These are phyloP conservation scores for Halocynthia roretzi DNA, from an alignment of 23 tunicate species.

Conservation along the genomic window DNA sequence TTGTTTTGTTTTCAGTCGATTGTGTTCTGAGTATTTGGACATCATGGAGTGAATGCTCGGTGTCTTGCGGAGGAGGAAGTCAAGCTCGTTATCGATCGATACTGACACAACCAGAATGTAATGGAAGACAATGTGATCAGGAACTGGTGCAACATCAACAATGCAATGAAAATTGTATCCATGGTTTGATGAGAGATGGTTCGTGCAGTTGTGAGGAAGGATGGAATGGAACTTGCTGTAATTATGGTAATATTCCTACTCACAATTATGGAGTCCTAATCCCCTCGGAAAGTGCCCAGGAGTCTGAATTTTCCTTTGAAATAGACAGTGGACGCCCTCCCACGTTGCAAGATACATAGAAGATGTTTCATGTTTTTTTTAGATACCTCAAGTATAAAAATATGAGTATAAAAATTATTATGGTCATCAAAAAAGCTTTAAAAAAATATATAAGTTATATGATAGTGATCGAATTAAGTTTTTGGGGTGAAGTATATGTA, in stretches of 20 bases:
- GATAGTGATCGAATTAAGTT: too few species aligned
- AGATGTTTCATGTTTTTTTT: too few species aligned
- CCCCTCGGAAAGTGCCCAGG: too few species aligned
- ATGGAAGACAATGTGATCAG: constrained; percentile 1
- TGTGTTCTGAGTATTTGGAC: constrained; percentile 4
- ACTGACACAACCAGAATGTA: neutral
- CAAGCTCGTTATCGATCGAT: neutral
- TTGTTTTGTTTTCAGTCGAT: constrained; percentile 17
- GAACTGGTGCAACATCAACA: neutral
- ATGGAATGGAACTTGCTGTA: constrained; percentile 36
- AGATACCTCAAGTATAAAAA: too few species aligned
- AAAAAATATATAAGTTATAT: too few species aligned
- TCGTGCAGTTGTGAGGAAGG: constrained; percentile 13
- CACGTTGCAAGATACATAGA: too few species aligned
- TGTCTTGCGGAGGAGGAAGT: constrained; percentile 6
- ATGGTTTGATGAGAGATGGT: neutral
- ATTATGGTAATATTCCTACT: neutral
- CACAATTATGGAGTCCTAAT: too few species aligned
- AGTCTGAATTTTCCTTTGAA: too few species aligned
- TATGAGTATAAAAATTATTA: too few species aligned
- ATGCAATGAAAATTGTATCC: constrained; percentile 25
- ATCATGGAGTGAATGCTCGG: constrained; percentile 4
- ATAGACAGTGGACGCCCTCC: too few species aligned
- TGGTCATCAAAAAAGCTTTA: too few species aligned
- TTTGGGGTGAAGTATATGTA: too few species aligned